Evolutionary conservation across 2,888 invertebrate genomes (phyloP).

Genomic region (Apamea epomidion): DNA sequence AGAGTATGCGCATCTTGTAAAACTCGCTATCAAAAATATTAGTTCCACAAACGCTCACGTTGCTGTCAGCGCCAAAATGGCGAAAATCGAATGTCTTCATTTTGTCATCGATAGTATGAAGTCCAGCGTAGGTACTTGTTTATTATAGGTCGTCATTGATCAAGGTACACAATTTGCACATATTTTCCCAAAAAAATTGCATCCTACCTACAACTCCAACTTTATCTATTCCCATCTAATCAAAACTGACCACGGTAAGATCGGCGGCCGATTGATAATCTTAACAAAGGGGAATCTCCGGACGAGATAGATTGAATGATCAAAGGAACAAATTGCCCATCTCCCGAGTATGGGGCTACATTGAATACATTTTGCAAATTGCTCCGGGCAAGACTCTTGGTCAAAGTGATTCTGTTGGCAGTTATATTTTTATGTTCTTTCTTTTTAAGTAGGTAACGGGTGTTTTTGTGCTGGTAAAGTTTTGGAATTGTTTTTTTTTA

Average conservation of each 20-base stretch:
- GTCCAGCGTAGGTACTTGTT: too few species aligned
- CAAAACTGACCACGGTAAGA: conserved; percentile 53
- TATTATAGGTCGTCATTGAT: background rate
- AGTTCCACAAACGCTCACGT: too few species aligned
- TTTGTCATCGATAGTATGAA: too few species aligned
- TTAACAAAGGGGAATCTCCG: conserved; percentile 56
- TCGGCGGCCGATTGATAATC: conserved; percentile 60
- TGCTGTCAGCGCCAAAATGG: too few species aligned
- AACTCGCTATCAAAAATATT: too few species aligned
- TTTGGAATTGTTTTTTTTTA: background rate
- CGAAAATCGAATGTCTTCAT: too few species aligned
- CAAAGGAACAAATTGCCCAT: conserved; percentile 71
- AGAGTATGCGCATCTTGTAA: too few species aligned
- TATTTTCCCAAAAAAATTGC: conserved; percentile 3
- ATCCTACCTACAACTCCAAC: background rate
- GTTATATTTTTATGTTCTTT: background rate
- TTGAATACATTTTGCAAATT: conserved; percentile 68
- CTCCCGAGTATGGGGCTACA: conserved; percentile 50
- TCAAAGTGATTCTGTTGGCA: conserved; percentile 43
- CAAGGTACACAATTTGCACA: conserved; percentile 11
- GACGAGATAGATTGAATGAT: conserved; percentile 67
- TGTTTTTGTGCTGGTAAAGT: background rate
- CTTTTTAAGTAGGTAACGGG: conserved; percentile 20
- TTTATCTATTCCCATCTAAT: conserved; percentile 44
- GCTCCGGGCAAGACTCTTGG: conserved; percentile 32